phyloP scores from a whole-genome alignment of 2,113 vertebrate genomes.

The Mirza zaza region DNA sequence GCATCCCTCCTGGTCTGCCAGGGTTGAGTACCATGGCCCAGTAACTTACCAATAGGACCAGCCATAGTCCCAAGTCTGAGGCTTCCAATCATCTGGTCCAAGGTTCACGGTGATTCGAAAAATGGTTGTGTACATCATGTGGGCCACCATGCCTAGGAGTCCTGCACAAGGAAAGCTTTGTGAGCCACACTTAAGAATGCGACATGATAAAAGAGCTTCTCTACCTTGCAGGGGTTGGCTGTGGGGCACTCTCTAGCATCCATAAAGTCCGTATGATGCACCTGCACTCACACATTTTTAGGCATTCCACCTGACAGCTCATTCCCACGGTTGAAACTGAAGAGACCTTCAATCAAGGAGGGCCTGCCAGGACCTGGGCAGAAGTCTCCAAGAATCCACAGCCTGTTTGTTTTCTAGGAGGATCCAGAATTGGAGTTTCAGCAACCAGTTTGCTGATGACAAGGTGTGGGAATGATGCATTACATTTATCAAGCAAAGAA shows the following conservation, averaged over 20 bases:
- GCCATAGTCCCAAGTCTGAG: slow-evolving; percentile 89
- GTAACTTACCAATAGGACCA: slow-evolving; percentile 87
- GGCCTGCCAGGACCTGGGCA: not conserved
- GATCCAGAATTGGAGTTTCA: not conserved
- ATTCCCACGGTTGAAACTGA: not conserved
- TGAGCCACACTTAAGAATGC: not conserved
- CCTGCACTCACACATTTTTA: not conserved
- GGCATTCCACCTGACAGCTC: not conserved
- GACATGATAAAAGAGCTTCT: not conserved
- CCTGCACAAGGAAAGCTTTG: slow-evolving; percentile 77
- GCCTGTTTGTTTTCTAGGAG: not conserved
- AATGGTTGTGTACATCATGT: slow-evolving; percentile 88
- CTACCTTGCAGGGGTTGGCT: accelerated
- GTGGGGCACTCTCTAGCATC: no score
- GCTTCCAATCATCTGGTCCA: slow-evolving; percentile 90
- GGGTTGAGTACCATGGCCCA: not conserved
- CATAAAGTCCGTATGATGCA: no score
- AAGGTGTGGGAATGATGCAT: not conserved
- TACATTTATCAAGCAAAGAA: not conserved
- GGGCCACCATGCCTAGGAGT: slow-evolving; percentile 88
- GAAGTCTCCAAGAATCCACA: not conserved
- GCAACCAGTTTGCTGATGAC: not conserved
- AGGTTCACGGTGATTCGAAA: slow-evolving; percentile 92
- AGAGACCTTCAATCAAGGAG: not conserved
- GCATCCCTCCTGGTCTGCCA: not conserved